Base-by-base conservation (phyloP, 2,888 invertebrate genomes). In the Nomada fabriciana region DNA sequence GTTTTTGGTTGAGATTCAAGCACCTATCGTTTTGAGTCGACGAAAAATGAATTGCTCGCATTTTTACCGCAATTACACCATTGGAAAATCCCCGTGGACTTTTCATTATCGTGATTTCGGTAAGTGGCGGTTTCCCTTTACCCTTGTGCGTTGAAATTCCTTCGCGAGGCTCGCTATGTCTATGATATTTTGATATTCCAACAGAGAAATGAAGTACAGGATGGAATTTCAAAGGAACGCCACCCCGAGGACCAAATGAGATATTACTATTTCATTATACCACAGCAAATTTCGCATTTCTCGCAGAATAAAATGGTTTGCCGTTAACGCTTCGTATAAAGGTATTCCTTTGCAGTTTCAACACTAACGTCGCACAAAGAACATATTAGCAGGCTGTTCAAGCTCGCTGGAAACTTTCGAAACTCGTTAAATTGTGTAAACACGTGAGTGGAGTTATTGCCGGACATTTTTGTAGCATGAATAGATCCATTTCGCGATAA, bases 211-310 rank as follows among this genome's bases (percentile, higher is more conserved):
- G 43, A 72, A 64, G 57, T 64, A 42, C 65, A 70, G 55, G 80
- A 80, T 74, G 68, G 73, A 80, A 80, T 80, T 73, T 81, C 80
- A 84, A 67, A 71, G 67, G 70, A 71, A 84, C 67, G 78, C n/a
- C 42, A 23, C 50, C 20, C 36, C 23, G 36, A 57, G 72, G 57
- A 50, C 36, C 63, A 57, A 64, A 76, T 72, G 76, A 72, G 73
- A 50, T 72, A 64, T 72, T 72, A 72, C 76, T 57, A 76, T 76
- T 76, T 76, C 76, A 72, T 63, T 72, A 64, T 3, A n/a, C n/a
- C 18, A 20, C 72, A 64, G 36, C 50, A 55, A 72, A 72, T 64
- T 65, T 64, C 65, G 23, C 65, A 23, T 11, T 36, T 13, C 36
- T 74, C 53, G 25, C 59, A 29, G 65, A 65, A 77, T 60, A 64